phyloP scores from a whole-genome alignment of 2,888 invertebrate genomes.

The Anorthoa munda region DNA sequence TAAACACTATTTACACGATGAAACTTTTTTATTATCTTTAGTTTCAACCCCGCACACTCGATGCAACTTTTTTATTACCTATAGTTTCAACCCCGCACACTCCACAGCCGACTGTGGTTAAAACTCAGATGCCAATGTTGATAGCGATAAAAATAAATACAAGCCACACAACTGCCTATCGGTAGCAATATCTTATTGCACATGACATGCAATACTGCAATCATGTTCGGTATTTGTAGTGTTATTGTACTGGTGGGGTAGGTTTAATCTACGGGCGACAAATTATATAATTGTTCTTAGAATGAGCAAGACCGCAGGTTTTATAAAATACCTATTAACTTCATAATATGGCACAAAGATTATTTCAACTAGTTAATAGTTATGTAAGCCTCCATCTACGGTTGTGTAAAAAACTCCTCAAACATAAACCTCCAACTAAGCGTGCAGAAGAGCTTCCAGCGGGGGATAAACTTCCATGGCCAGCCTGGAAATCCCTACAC shows the following conservation, averaged over 20 bases:
- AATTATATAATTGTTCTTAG: not conserved
- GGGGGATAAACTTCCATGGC: no score
- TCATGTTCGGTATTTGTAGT: slow-evolving; percentile 14
- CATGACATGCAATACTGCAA: slow-evolving; percentile 53
- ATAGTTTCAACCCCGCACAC: not conserved
- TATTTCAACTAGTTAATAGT: no score
- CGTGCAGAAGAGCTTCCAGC: no score
- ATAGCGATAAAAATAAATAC: slow-evolving; percentile 30
- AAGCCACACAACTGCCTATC: slow-evolving; percentile 38
- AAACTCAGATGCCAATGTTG: slow-evolving; percentile 3
- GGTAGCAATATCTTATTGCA: slow-evolving; percentile 47
- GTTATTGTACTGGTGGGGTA: not conserved
- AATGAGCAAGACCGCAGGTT: not conserved
- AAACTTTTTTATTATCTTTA: no score
- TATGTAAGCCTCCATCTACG: no score
- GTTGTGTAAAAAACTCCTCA: no score
- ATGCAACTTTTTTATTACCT: not conserved
- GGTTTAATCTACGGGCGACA: not conserved
- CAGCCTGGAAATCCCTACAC: no score
- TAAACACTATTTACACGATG: no score
- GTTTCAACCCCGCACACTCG: no score
- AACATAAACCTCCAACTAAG: no score
- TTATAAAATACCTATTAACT: no score
- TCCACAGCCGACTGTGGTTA: not conserved
- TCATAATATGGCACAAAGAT: no score